Evolutionary conservation across 1,140 invertebrate species (phyloP), one percentile per base, ranked within the genome.

Genomic region (Drosophila repletoides): DNA sequence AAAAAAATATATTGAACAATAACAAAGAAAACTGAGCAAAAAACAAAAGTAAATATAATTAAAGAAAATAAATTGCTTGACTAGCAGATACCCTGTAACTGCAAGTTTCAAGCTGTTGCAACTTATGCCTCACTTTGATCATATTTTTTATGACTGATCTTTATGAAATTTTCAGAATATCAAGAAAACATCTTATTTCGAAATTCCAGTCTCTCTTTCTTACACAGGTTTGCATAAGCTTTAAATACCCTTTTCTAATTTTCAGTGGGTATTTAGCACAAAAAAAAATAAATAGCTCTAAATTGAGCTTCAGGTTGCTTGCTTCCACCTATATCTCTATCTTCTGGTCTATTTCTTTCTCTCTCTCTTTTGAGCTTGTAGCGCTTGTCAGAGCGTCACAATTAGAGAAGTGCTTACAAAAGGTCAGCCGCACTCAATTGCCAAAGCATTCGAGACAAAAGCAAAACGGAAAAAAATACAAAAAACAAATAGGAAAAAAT

Each of bases 351-450:
- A 7, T 6, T n/a, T 14, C 21, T 1, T 28, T 9, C 17, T 22
- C 21, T 43, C 21, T 34, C 55, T 34, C 36, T 6, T 19, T 22
- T 45, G 41, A 38, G 46, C 61, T 58, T 38, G 70, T 56, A 34
- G 65, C n/a, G n/a, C 46, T 46, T 55, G 36, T 53, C 28, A 58
- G 22, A 43, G 28, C 53, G 48, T 79, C 74, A 79, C 83, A 83
- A 83, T 83, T 86, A 83, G 69, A 84, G 80, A 60, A 83, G 80
- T 86, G 76, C 43, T 69, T 72, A 79, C 65, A 68, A 81, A 81
- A 84, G 74, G 80, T 84, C 74, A 86, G 66, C 56, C 22, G 34
- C 52, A 45, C 38, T 36, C 63, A 81, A 80, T 80, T 80, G 76
- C 58, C 77, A 56, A 68, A 17, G 55, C 70, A 74, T 64, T 83